phyloP scores from a whole-genome alignment of 2,888 invertebrate species.

The Anoncus sp. region DNA sequence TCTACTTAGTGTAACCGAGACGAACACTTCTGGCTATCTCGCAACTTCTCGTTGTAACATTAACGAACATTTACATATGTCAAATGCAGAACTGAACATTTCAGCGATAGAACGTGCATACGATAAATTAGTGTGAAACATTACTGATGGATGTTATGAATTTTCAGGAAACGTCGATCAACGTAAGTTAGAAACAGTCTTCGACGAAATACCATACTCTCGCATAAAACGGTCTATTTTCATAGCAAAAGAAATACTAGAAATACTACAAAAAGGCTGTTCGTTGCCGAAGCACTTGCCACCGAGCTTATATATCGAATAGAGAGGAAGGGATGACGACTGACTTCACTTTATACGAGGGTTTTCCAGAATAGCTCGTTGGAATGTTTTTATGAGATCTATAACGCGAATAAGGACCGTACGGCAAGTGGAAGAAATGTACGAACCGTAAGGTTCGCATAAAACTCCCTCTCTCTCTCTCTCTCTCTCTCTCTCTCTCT shows the following conservation, averaged over 20 bases:
- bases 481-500: neutral
- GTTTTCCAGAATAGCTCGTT: constrained; percentile 55
- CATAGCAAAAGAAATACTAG: constrained; percentile 24
- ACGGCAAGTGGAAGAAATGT: constrained; percentile 34
- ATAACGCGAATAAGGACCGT: constrained; percentile 52
- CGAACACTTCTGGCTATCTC: neutral
- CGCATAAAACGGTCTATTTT: constrained; percentile 26
- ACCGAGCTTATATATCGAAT: constrained; percentile 26
- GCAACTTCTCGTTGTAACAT: neutral
- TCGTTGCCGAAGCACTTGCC: constrained; percentile 29
- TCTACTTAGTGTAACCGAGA: neutral
- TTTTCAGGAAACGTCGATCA: neutral
- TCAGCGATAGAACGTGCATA: neutral
- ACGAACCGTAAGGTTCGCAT: constrained; percentile 50
- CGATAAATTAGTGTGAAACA: neutral
- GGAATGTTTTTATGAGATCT: constrained; percentile 63
- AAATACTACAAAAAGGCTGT: no score
- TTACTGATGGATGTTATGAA: neutral
- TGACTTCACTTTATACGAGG: constrained; percentile 59
- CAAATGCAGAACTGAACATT: neutral
- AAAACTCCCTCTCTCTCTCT: constrained; percentile 27
- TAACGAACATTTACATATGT: neutral
- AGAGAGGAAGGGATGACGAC: neutral
- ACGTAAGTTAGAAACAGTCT: neutral
- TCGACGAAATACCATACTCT: constrained; percentile 8